Evolutionary conservation across 2,113 vertebrate species (phyloP).

Genomic region (Bostrychus sinensis): DNA sequence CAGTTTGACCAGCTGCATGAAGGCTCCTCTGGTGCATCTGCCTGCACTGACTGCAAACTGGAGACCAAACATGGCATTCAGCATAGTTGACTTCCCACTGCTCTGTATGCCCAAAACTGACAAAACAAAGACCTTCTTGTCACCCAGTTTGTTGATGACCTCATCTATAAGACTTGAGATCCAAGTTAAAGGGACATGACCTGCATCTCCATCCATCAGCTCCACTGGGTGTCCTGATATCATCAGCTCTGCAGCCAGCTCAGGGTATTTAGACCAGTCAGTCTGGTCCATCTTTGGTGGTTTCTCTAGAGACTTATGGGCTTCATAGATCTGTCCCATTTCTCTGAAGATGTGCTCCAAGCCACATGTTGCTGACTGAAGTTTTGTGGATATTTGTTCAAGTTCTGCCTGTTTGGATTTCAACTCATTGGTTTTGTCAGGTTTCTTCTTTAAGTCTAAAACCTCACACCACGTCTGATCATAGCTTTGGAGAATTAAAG

Average conservation of each 20-base stretch:
- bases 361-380: conserved; percentile 67
- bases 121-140: conserved; percentile 80
- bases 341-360: conserved; percentile 82
- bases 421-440: conserved; percentile 26
- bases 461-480: conserved; percentile 61
- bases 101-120: conserved; percentile 81
- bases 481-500: conserved; percentile 55
- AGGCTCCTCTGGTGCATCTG: conserved; percentile 78
- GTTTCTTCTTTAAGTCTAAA: conserved; percentile 45
- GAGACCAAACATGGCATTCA: conserved; percentile 72
- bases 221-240: conserved; percentile 79
- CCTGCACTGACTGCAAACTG: conserved; percentile 80
- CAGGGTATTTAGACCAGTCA: conserved; percentile 54
- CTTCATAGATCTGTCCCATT: conserved; percentile 81
- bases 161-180: conserved; percentile 78
- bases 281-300: background rate
- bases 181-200: conserved; percentile 80
- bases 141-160: conserved; percentile 71
- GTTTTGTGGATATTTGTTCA: conserved; percentile 55
- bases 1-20: conserved; percentile 68
- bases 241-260: conserved; percentile 80
- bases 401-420: conserved; percentile 39
- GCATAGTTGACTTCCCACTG: conserved; percentile 82
- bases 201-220: conserved; percentile 85
- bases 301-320: conserved; percentile 36